Evolutionary conservation across 2,113 vertebrate species (phyloP).

Genomic region (Empidonax alnorum): DNA sequence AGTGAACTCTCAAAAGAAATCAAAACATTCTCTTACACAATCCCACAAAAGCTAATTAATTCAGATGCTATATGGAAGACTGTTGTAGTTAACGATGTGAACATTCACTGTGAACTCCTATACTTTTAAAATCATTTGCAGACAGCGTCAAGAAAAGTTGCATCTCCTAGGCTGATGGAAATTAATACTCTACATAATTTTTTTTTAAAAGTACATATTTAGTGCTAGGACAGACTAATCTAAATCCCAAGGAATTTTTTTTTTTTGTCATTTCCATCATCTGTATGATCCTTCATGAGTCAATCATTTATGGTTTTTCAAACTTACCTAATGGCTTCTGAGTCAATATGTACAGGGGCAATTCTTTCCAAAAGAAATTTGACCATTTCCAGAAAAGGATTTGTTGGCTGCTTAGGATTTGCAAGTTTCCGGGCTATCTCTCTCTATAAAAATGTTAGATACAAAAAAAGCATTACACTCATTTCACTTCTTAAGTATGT

Average conservation of each 20-base stretch:
- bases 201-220: neutral
- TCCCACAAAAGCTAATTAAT: slow-evolving; percentile 20
- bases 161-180: neutral
- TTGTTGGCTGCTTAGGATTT: slow-evolving; percentile 97
- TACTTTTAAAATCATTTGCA: neutral
- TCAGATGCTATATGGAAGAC: neutral
- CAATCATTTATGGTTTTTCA: neutral
- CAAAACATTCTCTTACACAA: slow-evolving; percentile 31
- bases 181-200: neutral
- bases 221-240: neutral
- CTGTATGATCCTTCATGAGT: neutral
- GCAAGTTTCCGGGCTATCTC: slow-evolving; percentile 98
- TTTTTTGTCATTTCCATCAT: neutral
- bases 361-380: slow-evolving; percentile 99
- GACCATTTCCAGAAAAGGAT: slow-evolving; percentile 99
- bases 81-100: neutral
- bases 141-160: neutral
- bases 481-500: neutral
- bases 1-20: slow-evolving; percentile 41
- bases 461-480: neutral
- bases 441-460: slow-evolving; percentile 78
- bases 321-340: slow-evolving; percentile 96
- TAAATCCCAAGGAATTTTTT: neutral
- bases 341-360: slow-evolving; percentile 98
- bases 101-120: neutral